Base-by-base conservation (phyloP, 2,113 vertebrate genomes). In the Galeopterus variegatus region DNA sequence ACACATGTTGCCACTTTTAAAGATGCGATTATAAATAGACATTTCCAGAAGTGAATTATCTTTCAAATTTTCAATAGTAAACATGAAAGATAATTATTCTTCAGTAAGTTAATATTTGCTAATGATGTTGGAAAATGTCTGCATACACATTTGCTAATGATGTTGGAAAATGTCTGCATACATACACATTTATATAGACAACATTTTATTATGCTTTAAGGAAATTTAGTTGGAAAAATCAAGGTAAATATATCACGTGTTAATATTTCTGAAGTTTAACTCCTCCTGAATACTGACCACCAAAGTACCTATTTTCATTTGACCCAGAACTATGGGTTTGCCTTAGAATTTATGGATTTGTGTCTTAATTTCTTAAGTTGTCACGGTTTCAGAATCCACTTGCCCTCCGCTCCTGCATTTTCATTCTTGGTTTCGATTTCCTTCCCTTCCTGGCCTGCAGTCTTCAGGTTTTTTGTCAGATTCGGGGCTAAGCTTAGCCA, bases 401-500 rank as follows among this genome's bases (percentile, higher is more conserved):
- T 75, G n/a, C 15, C 60, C 15, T 50, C 5, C 45, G 23, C 54
- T 15, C 31, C 18, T 8, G 14, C 67, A 52, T 88, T 84, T 79
- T 93, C 33, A 6, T 9, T 17, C 70, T 89, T 28, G 87, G 48
- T 87, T 65, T 69, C 2, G 5, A 70, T 92, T 97, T 93, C 54
- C 54, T 96, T 93, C 45, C 50, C 98, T 76, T 80, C 54, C 36
- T 86, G 14, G 56, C 58, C 56, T 97, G 19, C 52, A 93, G 58
- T 93, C 45, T 85, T 92, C 83, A 75, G 19, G 15, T 69, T 62
- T 97, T 93, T 90, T 92, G 18, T 0, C 2, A 93, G 64, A 97
- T n/a, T 58, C 18, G 36, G 90, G 52, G 26, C 73, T 96, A 85
- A 98, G 91, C 56, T 97, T 96, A 94, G 0, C 19, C 86, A 36